Percentiles rank a stretch among this genome's conserved stretches.
Conservation (phyloP, 37 sponge, comb jelly and placozoan genomes). For the Mnemiopsis leidyi region DNA sequence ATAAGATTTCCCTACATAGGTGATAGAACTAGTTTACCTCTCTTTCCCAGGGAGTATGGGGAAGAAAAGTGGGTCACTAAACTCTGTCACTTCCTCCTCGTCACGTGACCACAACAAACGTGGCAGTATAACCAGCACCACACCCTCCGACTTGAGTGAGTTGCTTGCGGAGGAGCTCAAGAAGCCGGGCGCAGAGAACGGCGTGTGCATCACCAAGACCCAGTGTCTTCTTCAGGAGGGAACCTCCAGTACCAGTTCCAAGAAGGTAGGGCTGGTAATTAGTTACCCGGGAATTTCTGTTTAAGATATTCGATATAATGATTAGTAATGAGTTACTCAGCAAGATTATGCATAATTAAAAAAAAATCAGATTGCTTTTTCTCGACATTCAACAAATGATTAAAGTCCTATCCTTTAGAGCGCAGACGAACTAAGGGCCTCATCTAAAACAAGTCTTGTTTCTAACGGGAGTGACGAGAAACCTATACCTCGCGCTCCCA, state of each 20-base stretch:
- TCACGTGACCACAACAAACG: no score
- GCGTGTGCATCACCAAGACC: not conserved
- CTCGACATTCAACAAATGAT: no score
- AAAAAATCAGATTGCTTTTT: not conserved
- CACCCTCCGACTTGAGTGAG: slow-evolving; percentile 6
- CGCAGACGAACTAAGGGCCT: not conserved
- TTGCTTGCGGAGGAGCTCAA: slow-evolving; percentile 37
- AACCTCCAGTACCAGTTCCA: not conserved
- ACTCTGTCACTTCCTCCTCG: not conserved
- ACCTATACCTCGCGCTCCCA: not conserved
- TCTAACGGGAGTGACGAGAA: not conserved
- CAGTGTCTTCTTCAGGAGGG: not conserved
- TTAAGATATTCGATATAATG: not conserved
- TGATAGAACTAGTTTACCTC: no score
- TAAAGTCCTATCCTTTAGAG: not conserved
- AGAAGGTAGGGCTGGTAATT: not conserved
- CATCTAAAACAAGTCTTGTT: slow-evolving; percentile 1
- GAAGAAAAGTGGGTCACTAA: slow-evolving; percentile 14
- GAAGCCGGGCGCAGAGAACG: not conserved
- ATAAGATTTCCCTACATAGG: no score
- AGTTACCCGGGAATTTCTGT: not conserved
- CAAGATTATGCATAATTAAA: not conserved
- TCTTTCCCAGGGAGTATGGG: not conserved
- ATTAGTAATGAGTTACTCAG: not conserved
- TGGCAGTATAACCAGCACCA: slow-evolving; percentile 5